Base-by-base conservation (phyloP, 2,888 invertebrate species). In the Pomacea canaliculata region DNA sequence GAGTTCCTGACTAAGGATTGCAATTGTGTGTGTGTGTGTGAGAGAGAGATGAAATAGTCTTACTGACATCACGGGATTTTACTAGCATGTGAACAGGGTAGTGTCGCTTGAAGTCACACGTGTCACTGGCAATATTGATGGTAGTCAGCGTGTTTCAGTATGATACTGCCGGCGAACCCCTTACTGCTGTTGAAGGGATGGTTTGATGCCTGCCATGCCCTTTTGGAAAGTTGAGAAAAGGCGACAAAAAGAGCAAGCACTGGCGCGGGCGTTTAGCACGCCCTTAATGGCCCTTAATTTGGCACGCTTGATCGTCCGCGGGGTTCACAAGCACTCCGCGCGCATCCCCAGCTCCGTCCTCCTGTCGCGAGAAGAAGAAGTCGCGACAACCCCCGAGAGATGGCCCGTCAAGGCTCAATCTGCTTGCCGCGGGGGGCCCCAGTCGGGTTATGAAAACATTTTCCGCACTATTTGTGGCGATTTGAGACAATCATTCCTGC, bases 231-330 rank as follows among this genome's bases (percentile, higher is more conserved):
- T 23, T 12, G 23, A 70, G 59, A 49, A 51, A 37, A 16, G 62
- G 59, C 10, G 51, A 66, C 66, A 72, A 60, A 7, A 67, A 74
- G 77, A 77, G 59, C 70, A 51, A 63, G 65, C 73, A 49, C 71
- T 60, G 59, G 51, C 49, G 66, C 51, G 49, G 66, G 60, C 74
- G 68, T 66, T 77, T 77, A 74, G 73, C 73, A 12, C 59, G 27
- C 73, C 48, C 76, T 75, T 81, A 79, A 81, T 79, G 81, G 79
- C 78, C 51, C 75, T 78, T 77, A 59, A 81, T 79, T 77, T 78
- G 81, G 76, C 81, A 79, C 78, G 77, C 79, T 73, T 79, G 73
- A 71, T 66, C 56, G 72, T 56, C 12, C 63, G n/a, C 37, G 16
- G 49, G 7, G 62, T 51, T 66, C 56, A 66, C 51, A 4, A 12